Base-by-base conservation (phyloP, 1,140 invertebrate species). In the Zophobas atratus region DNA sequence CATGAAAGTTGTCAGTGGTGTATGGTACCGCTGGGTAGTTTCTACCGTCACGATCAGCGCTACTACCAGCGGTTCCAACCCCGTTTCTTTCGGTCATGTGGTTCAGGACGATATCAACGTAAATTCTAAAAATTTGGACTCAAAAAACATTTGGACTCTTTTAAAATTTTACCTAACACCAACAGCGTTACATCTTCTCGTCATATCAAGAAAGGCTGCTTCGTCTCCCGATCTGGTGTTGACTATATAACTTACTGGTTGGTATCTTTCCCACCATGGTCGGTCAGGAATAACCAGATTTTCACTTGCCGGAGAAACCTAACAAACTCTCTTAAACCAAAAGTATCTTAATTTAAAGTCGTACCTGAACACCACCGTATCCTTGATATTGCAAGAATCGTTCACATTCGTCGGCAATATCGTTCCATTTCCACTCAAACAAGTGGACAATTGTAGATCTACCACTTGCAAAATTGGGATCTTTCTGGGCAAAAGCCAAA, bases 251-350 rank as follows among this genome's bases (percentile, higher is more conserved):
- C 95, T 96, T 70, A 98, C 92, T 0, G 95, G 95, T 85, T 98
- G 96, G 81, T 98, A 98, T 2, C 96, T 88, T 86, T 97, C 95
- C 88, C 91, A 96, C 96, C 90, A 96, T 76, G 90, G 93, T 72
- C 93, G 91, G 80, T 34, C 38, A 3, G 87, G 80, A n/a, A 88
- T 75, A 5, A 90, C 77, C 3, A 90, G 75, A 80, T 91, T 91
- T 85, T 92, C 91, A 79, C 88, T 90, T 0, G 89, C 87, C 6
- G 91, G 91, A 33, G 91, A 92, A n/a, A 91, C 86, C 90, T 92
- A 56, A 77, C 75, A 74, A 36, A 55, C 38, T 33, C 1, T 20
- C 20, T 20, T 20, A 20, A 20, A 20, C 20, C 20, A 20, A 20
- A 20, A 20, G 20, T 20, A 20, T 20, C 20, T 20, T 20, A 20